Conservation (phyloP, 2,113 vertebrate species). For the Pluvialis apricaria region DNA sequence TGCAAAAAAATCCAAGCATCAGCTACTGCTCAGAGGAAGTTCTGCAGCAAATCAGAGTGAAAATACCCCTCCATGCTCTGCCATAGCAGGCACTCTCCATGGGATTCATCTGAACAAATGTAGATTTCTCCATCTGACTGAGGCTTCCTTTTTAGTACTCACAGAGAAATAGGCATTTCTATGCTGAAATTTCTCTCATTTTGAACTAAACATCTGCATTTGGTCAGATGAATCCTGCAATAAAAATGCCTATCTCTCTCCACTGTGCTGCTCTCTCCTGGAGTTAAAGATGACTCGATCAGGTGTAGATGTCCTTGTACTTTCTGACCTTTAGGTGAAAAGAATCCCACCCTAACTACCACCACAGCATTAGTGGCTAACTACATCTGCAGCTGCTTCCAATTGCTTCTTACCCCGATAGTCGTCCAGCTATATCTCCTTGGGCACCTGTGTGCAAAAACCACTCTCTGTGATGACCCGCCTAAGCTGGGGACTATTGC, state of each 20-base stretch:
- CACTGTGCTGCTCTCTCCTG: not conserved
- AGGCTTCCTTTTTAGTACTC: not conserved
- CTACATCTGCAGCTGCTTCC: not conserved
- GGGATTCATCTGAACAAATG: not conserved
- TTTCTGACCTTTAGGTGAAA: not conserved
- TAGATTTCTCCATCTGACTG: not conserved
- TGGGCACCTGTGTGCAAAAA: not conserved
- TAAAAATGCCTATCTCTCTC: not conserved
- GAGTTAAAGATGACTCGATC: not conserved
- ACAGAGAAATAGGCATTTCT: not conserved
- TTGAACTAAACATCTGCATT: not conserved
- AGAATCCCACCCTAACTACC: not conserved
- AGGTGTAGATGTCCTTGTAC: not conserved
- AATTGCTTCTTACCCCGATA: accelerated
- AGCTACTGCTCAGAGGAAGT: not conserved
- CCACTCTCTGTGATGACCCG: not conserved
- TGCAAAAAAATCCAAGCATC: not conserved
- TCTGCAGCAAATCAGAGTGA: not conserved
- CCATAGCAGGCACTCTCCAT: not conserved
- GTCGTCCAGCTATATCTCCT: not conserved
- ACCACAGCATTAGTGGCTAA: not conserved
- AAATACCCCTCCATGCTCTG: not conserved
- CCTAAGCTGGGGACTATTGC: not conserved
- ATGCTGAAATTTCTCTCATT: not conserved
- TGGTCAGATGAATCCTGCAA: not conserved